Evolutionary conservation across 2,113 vertebrate genomes (phyloP).

Genomic region (Antigone vipio): DNA sequence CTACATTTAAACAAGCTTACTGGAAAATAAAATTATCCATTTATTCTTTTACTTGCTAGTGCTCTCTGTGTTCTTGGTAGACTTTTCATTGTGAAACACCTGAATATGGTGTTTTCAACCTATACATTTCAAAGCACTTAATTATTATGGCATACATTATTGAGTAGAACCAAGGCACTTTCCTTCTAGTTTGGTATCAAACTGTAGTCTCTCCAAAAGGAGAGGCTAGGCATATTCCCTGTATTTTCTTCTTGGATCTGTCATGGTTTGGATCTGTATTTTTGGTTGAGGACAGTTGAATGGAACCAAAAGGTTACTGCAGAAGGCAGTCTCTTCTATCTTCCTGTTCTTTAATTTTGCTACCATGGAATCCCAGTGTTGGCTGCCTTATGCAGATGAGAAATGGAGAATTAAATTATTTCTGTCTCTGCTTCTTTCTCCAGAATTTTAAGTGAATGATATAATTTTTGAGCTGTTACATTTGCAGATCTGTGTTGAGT

Average conservation of each 20-base stretch:
- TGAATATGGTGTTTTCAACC: neutral
- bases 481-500: conserved; percentile 33
- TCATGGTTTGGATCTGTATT: neutral
- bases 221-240: neutral
- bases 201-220: neutral
- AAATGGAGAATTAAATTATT: neutral
- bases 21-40: neutral
- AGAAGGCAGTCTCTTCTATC: neutral
- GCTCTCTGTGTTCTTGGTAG: neutral
- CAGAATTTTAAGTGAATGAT: neutral
- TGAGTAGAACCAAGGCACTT: neutral
- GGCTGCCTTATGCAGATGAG: neutral
- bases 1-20: neutral
- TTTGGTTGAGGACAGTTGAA: neutral
- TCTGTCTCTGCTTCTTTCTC: neutral
- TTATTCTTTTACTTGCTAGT: neutral
- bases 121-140: neutral
- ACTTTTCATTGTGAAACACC: neutral
- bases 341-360: neutral
- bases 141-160: neutral
- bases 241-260: neutral
- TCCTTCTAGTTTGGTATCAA: neutral
- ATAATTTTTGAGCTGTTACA: neutral
- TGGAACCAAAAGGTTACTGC: neutral
- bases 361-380: neutral